Base-by-base conservation (phyloP, 2,113 vertebrate species). In the Malurus elegans region DNA sequence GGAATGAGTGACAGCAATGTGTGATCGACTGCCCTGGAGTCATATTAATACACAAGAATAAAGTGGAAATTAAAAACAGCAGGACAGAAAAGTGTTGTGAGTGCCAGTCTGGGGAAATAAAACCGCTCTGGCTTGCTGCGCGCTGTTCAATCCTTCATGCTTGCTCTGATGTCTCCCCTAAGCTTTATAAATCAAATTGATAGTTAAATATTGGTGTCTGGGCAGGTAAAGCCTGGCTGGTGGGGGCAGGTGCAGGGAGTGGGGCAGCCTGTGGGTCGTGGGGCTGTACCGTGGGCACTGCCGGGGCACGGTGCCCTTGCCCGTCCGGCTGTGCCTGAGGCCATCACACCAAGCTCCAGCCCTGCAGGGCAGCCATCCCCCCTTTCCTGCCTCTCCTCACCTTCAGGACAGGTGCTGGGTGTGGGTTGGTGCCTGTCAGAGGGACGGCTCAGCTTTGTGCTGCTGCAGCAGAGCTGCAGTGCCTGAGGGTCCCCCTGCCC, bases 61-160 rank as follows among this genome's bases (percentile, higher is more conserved):
- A 86, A 94, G 79, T 88, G 86, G 92, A 36, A 90, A 95, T 96
- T 73, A 87, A 73, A 92, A 87, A 6, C 81, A 90, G 78, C 79
- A 18, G 73, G 81, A 84, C 32, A 45, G 81, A 25, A 47, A 76
- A 76, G 44, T 1, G 48, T 58, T 20, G 58, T 0, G 24, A 78
- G 45, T 16, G 73, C 44, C 82, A 76, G 2, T 47, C 69, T 20
- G 60, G 54, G 88, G 69, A 73, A 84, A 80, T 47, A 14, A 87
- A 93, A 65, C 36, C 3, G 3, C 80, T 75, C n/a, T 5, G 14
- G 10, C 36, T 54, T 13, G 4, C 57, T 4, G 8, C 1, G 25
- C 2, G 0, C 56, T 1, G 6, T 2, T 62, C 4, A 4, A 25
- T 32, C 38, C 67, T 75, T 62, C 40, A 2, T 1, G 2, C 4